Percentiles rank a stretch among this genome's conserved stretches.
Conservation (phyloP, 2,113 vertebrate genomes). For the Microtus montanus region DNA sequence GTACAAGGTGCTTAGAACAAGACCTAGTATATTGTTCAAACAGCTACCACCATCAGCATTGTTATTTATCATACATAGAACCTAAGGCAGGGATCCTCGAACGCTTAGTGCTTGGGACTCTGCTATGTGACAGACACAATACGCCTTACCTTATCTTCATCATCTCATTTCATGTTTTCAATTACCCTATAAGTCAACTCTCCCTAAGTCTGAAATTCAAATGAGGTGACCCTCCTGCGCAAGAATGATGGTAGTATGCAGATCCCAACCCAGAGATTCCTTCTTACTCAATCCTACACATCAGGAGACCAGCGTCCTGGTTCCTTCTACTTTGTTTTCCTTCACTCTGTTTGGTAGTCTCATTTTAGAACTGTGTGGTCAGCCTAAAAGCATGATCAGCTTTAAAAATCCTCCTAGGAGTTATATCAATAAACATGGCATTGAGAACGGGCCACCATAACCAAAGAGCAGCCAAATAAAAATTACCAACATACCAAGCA, state of each 20-base stretch:
- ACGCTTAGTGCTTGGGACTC: background rate
- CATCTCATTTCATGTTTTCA: background rate
- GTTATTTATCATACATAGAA: background rate
- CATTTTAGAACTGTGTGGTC: slow-evolving; percentile 29
- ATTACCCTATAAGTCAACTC: background rate
- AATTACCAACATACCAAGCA: slow-evolving; percentile 19
- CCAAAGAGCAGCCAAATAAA: slow-evolving; percentile 74
- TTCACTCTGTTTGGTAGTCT: background rate
- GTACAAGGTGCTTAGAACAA: background rate
- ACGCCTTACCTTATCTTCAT: background rate
- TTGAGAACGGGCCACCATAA: slow-evolving; percentile 70
- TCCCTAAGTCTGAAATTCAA: background rate
- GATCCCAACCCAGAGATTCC: background rate
- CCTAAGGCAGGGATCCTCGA: background rate
- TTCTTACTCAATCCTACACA: background rate
- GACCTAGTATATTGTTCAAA: background rate
- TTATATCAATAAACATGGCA: slow-evolving; percentile 74
- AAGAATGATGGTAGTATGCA: background rate
- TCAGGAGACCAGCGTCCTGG: no score
- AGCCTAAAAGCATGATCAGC: slow-evolving; percentile 66
- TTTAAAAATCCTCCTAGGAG: slow-evolving; percentile 33
- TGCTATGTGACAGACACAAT: background rate
- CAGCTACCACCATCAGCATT: background rate
- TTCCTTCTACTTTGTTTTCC: slow-evolving; percentile 48
- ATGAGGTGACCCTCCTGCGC: background rate